A percentile compares a stretch with the other conserved stretches of the same genome.
These are phyloP conservation scores for Temnothorax rugatulus DNA, from an alignment of 2,888 invertebrate species.

Conservation along the genomic window DNA sequence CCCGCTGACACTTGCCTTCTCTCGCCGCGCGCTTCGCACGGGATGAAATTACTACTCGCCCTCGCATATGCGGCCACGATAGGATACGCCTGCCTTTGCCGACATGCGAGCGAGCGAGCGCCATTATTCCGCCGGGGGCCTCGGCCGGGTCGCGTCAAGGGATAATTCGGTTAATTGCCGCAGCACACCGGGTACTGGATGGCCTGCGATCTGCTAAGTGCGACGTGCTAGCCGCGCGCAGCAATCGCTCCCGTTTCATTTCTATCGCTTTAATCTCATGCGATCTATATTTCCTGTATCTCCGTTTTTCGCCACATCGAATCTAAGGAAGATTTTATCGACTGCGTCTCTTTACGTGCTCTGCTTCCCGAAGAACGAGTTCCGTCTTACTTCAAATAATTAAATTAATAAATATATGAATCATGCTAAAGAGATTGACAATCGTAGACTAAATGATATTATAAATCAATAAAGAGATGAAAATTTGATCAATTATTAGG, in stretches of 20 bases:
- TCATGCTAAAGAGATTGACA: not conserved
- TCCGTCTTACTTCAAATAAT: not conserved
- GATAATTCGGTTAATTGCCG: constrained; percentile 83
- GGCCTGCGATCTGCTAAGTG: constrained; percentile 42
- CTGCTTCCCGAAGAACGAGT: not conserved
- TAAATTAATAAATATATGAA: not conserved
- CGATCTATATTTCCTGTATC: not conserved
- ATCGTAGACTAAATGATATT: not conserved
- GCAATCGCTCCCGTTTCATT: constrained; percentile 40
- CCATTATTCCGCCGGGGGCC: constrained; percentile 61
- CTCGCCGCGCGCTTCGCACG: constrained; percentile 26
- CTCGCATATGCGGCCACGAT: constrained; percentile 45
- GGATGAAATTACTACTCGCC: constrained; percentile 69
- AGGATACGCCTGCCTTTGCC: constrained; percentile 52
- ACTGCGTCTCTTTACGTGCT: not conserved
- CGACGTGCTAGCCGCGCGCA: constrained; percentile 51
- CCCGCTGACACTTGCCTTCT: constrained; percentile 60
- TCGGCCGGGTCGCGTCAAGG: constrained; percentile 62
- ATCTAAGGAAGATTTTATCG: not conserved
- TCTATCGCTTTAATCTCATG: constrained; percentile 45
- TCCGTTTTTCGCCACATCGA: not conserved
- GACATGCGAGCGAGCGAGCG: constrained; percentile 51
- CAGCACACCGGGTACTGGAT: constrained; percentile 46
- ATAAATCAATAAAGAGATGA: not conserved
- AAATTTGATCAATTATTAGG: not conserved